Percentiles rank a stretch among this genome's conserved stretches.
Evolutionary conservation across 2,888 invertebrate species (phyloP).

Genomic region (Seira sanloemensis): DNA sequence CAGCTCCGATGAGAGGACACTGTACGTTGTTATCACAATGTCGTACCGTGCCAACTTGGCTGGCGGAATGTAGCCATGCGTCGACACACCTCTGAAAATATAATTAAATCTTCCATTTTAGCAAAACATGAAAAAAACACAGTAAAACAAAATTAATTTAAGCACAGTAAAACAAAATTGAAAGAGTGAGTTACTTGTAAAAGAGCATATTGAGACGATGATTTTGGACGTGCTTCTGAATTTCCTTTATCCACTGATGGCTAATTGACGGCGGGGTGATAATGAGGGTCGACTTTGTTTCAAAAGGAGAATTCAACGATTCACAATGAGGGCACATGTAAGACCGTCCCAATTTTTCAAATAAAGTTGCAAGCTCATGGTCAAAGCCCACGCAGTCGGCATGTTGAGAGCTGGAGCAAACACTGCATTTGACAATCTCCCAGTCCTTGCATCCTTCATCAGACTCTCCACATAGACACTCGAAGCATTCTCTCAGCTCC

Average conservation of each 20-base stretch:
- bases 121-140: background rate
- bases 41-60: slow-evolving; percentile 81
- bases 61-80: slow-evolving; percentile 81
- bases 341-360: background rate
- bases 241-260: slow-evolving; percentile 85
- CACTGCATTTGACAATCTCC: slow-evolving; percentile 78
- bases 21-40: slow-evolving; percentile 85
- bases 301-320: slow-evolving; percentile 75
- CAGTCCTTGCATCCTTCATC: slow-evolving; percentile 32
- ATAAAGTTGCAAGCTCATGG: slow-evolving; percentile 65
- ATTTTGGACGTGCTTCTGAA: slow-evolving; percentile 80
- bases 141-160: background rate
- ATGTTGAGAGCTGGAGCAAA: slow-evolving; percentile 82
- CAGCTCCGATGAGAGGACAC: slow-evolving; percentile 81
- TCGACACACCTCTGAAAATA: slow-evolving; percentile 77
- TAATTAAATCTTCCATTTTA: slow-evolving; percentile 39
- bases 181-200: slow-evolving; percentile 76
- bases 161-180: background rate
- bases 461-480: slow-evolving; percentile 76
- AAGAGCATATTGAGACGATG: slow-evolving; percentile 78
- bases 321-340: slow-evolving; percentile 73
- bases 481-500: slow-evolving; percentile 74
- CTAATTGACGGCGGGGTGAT: slow-evolving; percentile 83
- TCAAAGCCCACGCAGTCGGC: slow-evolving; percentile 79
- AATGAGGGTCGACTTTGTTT: slow-evolving; percentile 83